These are phyloP conservation scores for Nestor notabilis DNA, from an alignment of 2,113 vertebrate genomes.

Conservation along the genomic window DNA sequence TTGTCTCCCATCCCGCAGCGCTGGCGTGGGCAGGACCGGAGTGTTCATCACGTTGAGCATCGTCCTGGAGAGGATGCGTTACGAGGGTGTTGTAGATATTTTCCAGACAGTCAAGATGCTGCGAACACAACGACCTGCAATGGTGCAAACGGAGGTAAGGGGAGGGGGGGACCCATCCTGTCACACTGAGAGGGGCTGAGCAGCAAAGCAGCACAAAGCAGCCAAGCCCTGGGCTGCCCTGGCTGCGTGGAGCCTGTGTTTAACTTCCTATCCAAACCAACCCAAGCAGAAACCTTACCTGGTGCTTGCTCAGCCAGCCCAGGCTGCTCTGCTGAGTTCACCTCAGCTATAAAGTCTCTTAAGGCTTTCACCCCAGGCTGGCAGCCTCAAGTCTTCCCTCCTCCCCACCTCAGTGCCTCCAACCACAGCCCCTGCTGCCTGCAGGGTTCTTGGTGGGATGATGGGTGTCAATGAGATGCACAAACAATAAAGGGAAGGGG, in stretches of 20 bases:
- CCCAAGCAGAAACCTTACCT: background rate
- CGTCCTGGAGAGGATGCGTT: slow-evolving; percentile 96
- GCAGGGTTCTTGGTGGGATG: accelerated
- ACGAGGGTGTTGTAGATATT: slow-evolving; percentile 97
- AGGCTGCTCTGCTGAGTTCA: background rate
- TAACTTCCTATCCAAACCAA: background rate
- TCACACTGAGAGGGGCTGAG: accelerated
- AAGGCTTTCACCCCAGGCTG: background rate
- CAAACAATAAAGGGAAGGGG: background rate
- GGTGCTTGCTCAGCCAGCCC: background rate
- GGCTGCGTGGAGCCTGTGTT: accelerated
- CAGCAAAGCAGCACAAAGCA: background rate
- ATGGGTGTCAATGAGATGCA: background rate
- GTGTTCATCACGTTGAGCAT: slow-evolving; percentile 98
- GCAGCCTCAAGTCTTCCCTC: accelerated
- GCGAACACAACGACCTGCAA: slow-evolving; percentile 95
- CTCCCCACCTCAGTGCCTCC: no score
- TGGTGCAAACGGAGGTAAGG: slow-evolving; percentile 97
- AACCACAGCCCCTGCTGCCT: accelerated
- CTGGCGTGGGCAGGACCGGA: slow-evolving; percentile 93
- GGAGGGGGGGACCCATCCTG: accelerated
- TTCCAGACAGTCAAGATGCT: slow-evolving; percentile 99
- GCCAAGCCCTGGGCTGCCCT: background rate
- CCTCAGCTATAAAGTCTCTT: background rate
- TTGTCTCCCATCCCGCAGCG: slow-evolving; percentile 65